Evolutionary conservation across 2,113 vertebrate genomes (phyloP), one percentile per base, ranked within the genome.

Genomic region (Megaceryle torquata): DNA sequence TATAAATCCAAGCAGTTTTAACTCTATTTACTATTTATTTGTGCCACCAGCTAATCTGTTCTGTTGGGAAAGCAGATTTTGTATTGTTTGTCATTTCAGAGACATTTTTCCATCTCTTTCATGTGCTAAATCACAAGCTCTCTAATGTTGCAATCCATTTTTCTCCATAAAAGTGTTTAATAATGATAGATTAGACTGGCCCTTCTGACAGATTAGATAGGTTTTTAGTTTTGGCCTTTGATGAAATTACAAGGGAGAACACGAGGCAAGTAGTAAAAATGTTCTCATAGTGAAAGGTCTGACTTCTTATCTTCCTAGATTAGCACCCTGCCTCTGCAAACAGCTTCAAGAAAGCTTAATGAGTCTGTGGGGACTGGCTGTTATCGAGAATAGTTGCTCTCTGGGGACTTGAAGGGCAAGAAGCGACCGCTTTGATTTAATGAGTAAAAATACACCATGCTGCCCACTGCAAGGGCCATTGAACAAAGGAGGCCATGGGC

Each of bases 201-300:
- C 65, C 69, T 95, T 95, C 82, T 96, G 89, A 96, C 93, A 97
- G 94, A 97, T 97, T 96, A 98, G 96, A 96, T 96, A 97, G 93
- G 89, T 81, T 91, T 95, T 97, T 94, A 76, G 28, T 91, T 82
- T 95, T 94, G 89, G 86, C 91, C 95, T 98, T 97, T 97, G 95
- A 96, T 96, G 95, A 97, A 97, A 96, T 96, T 89, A 92, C 82
- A 86, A 94, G 71, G 75, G 87, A 97, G 87, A 97, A 16, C 81
- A 92, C 35, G 15, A 88, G 90, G 57, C 76, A 87, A 82, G 65
- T 75, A 83, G 92, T 82, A 96, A 91, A 91, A 96, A 96, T 44
- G 90, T 95, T 80, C 85, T 88, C 80, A 0, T 63, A 92, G 56
- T 82, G 95, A 96, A 96, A 97, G 90, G 68, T 87, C 96, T 97